Base-by-base conservation (phyloP, 2,113 vertebrate species). In the Antennarius striatus region DNA sequence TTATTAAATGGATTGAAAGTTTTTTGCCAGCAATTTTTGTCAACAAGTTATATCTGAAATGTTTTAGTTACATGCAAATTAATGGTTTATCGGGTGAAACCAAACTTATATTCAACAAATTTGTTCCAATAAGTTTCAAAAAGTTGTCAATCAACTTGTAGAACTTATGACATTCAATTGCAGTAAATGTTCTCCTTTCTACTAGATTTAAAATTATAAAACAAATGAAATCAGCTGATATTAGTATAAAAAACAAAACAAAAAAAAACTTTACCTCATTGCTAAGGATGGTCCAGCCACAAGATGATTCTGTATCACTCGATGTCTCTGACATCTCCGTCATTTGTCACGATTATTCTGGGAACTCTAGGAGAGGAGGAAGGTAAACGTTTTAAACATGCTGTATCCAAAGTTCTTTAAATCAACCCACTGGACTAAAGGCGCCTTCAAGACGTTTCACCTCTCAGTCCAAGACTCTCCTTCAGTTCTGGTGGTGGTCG, bases 241-340 rank as follows among this genome's bases (percentile, higher is more conserved):
- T 47, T 15, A 32, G 14, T 1, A 43, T 48, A 0, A 56, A 28
- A 10, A 14, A n/a, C 49, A 55, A 28, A 32, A 12, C 10, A 56
- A 51, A 55, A 30, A 32, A 10, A 10, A 56, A 59, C 69, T 32
- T 3, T 93, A 98, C 98, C 95, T 99, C 97, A 82, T 96, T 95
- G 77, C 93, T 96, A 81, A 99, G 95, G 77, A 98, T 95, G 42
- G 95, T 98, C 98, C 98, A 99, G 61, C 96, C 98, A 77, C 96
- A 97, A 39, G 98, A 98, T 1, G 96, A 98, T 85, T 99, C 98
- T 8, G 96, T 92, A 86, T 99, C 98, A 82, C 96, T 98, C 57
- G 95, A 97, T 67, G 91, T 95, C 77, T 95, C 96, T 59, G 97
- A 97, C 98, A 99, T 99, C 81, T 82, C 81, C 59, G 77, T 59